Evolutionary conservation across 2,888 invertebrate species (phyloP), one percentile per base, ranked within the genome.

Genomic region (Drosophila helvetica): DNA sequence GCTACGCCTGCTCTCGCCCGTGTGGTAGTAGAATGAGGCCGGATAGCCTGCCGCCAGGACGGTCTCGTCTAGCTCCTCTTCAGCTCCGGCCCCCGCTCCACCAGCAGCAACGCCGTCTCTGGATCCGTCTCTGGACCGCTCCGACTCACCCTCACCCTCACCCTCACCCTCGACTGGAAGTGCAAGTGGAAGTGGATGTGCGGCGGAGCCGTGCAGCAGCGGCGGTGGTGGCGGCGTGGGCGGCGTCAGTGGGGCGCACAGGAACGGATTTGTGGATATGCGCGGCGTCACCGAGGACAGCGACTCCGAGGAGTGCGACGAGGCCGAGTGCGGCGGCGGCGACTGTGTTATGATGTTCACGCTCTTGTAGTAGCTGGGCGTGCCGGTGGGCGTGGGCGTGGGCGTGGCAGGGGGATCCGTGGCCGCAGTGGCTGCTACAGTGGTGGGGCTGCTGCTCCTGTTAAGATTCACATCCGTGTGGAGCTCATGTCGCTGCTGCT

Each of bases 361-460:
- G 65, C 86, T 89, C 62, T 84, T 88, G 55, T 90, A 88, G 38
- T 90, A 90, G 58, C 85, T 84, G 22, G 79, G 67, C 63, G 75
- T 79, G 50, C 67, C 74, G 7, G 56, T 72, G 69, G 59, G 69
- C 67, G 73, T 65, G 60, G 66, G 74, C 5, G 56, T 72, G 69
- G 59, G 69, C 67, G 73, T 65, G 60, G 66, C 66, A 61, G 75
- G 68, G 17, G 54, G 65, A 92, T 92, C 90, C 94, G 93, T 79
- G 96, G 96, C 90, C 96, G 94, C 38, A 19, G 52, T 66, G 70
- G 63, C 60, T 78, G 62, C 52, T 54, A 52, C 22, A 78, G 72
- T 58, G 47, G 33, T 68, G 67, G 57, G 72, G 58, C 61, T 75
- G 57, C 63, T 71, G 65, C 64, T 58, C 38, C 57, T 77, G 33